These are phyloP conservation scores for Eriosoma lanigerum DNA, from an alignment of 1,140 invertebrate species.

Conservation along the genomic window DNA sequence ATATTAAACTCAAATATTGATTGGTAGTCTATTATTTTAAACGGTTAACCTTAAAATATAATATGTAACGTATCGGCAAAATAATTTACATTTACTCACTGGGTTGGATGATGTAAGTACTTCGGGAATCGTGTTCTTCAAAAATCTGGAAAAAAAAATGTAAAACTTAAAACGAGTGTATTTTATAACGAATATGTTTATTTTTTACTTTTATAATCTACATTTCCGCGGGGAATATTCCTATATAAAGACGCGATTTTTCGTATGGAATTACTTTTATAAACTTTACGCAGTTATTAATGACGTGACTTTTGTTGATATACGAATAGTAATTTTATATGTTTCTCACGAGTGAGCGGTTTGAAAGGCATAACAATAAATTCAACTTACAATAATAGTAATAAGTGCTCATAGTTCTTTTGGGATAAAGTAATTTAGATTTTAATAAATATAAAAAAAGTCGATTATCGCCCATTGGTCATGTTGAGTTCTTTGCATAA, in stretches of 20 bases:
- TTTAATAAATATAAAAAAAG: too few species aligned
- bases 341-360: not conserved
- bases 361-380: too few species aligned
- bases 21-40: too few species aligned
- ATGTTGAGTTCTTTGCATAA: too few species aligned
- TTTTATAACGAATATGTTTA: constrained; percentile 7
- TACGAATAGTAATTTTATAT: not conserved
- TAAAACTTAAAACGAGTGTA: not conserved
- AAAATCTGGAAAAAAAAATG: constrained; percentile 1
- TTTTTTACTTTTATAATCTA: not conserved
- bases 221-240: not conserved
- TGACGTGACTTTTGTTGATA: not conserved
- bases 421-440: too few species aligned
- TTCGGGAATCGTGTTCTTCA: too few species aligned
- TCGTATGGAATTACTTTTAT: not conserved
- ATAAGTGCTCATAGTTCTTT: too few species aligned
- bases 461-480: too few species aligned
- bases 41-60: too few species aligned
- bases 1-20: too few species aligned
- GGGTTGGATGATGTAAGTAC: not conserved
- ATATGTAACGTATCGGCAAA: too few species aligned
- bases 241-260: not conserved
- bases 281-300: constrained; percentile 11
- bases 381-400: too few species aligned
- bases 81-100: not conserved